Conservation (phyloP, 92 coral and sea anemone species). For the Palythoa caribaeorum region DNA sequence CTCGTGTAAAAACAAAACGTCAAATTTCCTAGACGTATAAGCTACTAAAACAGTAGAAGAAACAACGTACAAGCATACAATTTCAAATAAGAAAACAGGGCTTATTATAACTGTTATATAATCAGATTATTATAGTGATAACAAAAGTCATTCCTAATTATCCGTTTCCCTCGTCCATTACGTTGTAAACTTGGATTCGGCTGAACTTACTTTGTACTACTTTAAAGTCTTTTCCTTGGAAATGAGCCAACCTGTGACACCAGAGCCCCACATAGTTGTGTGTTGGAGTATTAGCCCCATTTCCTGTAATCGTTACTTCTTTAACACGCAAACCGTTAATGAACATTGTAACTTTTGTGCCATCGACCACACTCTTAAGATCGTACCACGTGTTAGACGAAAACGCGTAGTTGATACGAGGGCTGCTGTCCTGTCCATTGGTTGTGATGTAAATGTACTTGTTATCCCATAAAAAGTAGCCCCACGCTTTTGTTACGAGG, state of each 20-base stretch:
- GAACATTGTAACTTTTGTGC: conserved; percentile 21
- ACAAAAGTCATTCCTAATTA: too few species aligned
- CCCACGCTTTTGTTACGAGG: conserved; percentile 22
- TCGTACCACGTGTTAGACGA: conserved; percentile 39
- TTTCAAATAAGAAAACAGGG: too few species aligned
- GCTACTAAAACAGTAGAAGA: too few species aligned
- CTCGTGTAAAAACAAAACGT: too few species aligned
- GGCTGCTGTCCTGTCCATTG: conserved; percentile 20
- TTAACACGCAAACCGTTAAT: conserved; percentile 40
- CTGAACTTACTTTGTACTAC: conserved; percentile 17
- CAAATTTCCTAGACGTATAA: too few species aligned
- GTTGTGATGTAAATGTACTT: conserved; percentile 29
- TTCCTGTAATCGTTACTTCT: conserved; percentile 22
- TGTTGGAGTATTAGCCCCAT: conserved; percentile 9
- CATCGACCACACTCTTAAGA: conserved; percentile 32
- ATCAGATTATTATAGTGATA: too few species aligned
- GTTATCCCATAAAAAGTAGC: conserved; percentile 35
- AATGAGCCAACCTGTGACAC: conserved; percentile 30
- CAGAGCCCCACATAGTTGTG: conserved; percentile 39
- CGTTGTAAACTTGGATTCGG: too few species aligned
- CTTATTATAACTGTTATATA: too few species aligned
- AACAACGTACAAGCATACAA: too few species aligned
- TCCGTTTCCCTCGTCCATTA: too few species aligned
- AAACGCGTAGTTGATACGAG: conserved; percentile 4
- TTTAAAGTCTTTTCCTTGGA: conserved; percentile 35